These are phyloP conservation scores for Eristalinus aeneus DNA, from an alignment of 2,888 invertebrate genomes.

Conservation along the genomic window DNA sequence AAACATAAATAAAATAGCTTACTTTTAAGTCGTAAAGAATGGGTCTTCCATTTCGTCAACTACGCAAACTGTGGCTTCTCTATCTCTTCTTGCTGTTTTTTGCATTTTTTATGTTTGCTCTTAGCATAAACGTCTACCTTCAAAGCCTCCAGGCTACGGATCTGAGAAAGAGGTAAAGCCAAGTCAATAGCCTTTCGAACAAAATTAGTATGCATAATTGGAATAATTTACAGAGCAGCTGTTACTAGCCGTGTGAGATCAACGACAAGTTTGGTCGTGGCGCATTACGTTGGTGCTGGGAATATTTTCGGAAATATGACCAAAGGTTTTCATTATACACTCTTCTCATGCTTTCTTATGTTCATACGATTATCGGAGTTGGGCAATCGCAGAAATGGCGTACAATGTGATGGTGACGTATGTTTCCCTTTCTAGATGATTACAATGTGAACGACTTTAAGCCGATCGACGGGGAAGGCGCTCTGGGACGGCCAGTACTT, in stretches of 20 bases:
- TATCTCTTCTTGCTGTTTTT: conserved; percentile 80
- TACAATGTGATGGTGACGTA: conserved; percentile 15
- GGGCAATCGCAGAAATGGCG: background rate
- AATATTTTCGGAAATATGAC: conserved; percentile 90
- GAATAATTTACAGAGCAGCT: conserved; percentile 72
- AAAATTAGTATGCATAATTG: background rate
- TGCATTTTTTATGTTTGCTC: conserved; percentile 80
- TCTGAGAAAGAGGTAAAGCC: conserved; percentile 51
- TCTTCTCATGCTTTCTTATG: conserved; percentile 15
- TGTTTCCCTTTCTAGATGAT: conserved; percentile 77
- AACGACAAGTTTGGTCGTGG: conserved; percentile 86
- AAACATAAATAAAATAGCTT: background rate
- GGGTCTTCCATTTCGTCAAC: conserved; percentile 78
- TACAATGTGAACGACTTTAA: conserved; percentile 88
- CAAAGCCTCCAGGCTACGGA: conserved; percentile 75
- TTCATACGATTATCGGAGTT: background rate
- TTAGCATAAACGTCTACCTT: conserved; percentile 80
- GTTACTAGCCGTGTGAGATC: conserved; percentile 73
- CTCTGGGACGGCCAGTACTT: conserved; percentile 89
- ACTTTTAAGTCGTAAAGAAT: conserved; percentile 70
- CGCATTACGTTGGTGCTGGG: conserved; percentile 92
- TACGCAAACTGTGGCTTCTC: conserved; percentile 79
- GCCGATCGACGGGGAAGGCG: conserved; percentile 88
- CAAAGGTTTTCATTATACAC: conserved; percentile 81
- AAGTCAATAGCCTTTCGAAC: background rate